Evolutionary conservation across 2,113 vertebrate genomes (phyloP).

Genomic region (Anguilla rostrata): DNA sequence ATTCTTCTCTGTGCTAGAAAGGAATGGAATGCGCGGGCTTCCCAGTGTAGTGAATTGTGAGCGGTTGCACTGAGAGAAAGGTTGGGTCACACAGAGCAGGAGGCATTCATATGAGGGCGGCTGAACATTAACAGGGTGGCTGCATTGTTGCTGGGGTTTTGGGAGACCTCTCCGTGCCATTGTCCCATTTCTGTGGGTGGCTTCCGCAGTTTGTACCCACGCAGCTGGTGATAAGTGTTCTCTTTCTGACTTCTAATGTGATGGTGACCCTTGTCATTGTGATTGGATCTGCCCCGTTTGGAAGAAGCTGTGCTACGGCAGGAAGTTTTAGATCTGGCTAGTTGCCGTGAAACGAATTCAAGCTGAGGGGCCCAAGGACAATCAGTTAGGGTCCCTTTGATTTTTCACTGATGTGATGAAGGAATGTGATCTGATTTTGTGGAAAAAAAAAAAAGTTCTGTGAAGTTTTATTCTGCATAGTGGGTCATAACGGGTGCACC

Average conservation of each 20-base stretch:
- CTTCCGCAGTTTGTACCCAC: not conserved
- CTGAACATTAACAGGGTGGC: not conserved
- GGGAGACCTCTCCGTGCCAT: not conserved
- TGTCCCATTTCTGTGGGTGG: not conserved
- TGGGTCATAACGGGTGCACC: not conserved
- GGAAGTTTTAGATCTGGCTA: not conserved
- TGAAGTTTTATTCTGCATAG: not conserved
- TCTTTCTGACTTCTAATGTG: not conserved
- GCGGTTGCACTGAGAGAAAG: not conserved
- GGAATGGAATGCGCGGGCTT: slow-evolving; percentile 5
- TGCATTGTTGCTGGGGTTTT: not conserved
- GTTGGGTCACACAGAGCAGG: not conserved
- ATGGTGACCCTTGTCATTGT: not conserved
- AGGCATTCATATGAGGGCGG: too few relatives aligned
- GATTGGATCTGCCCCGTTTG: not conserved
- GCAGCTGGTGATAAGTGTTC: not conserved
- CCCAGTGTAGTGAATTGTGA: not conserved
- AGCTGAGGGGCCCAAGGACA: not conserved
- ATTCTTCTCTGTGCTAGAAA: slow-evolving; percentile 5
- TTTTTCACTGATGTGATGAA: too few relatives aligned
- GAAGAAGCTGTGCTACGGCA: not conserved
- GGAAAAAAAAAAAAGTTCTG: too few relatives aligned
- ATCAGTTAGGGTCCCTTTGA: not conserved
- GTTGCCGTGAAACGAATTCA: not conserved
- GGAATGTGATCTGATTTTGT: not conserved